Base-by-base conservation (phyloP, 2,888 invertebrate genomes). In the Coelopa pilipes region DNA sequence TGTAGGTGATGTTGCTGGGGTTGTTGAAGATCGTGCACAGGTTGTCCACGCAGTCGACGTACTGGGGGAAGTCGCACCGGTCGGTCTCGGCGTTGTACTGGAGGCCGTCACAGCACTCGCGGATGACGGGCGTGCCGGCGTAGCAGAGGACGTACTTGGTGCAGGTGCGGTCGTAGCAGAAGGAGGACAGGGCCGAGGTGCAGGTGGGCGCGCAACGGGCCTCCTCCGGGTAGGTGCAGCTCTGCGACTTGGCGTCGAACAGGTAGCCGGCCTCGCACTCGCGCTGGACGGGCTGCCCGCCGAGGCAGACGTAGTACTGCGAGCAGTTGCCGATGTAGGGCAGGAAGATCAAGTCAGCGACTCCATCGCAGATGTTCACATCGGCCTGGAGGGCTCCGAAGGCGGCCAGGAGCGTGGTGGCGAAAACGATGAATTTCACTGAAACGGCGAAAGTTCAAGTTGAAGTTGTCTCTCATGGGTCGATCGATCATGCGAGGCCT, bases 21-120 rank as follows among this genome's bases (percentile, higher is more conserved):
- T 84, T 76, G 79, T 84, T 84, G 47, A 81, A 72, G 10, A 81
- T 78, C 17, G 79, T 78, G 62, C 86, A 86, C 53, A 84, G 70
- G 74, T 86, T 82, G 19, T 82, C 81, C 49, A 80, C 81, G 73
- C 86, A 86, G 75, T 87, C 85, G 10, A 87, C 87, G 75, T 79
- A 81, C 66, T 82, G 80, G 0, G 86, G 81, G 67, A 73, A 84
- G 76, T 86, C 87, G 69, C 86, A 86, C 53, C 86, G 86, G 80
- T 83, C 82, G 2, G 83, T 86, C 15, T 76, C 73, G 7, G 78
- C 67, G 75, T 86, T 87, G 71, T 82, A 86, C 50, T 86, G 87
- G 11, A 86, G 77, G 3, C 83, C 82, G 72, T 83, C 81, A 47
- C 74, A 47, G 66, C 86, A 87, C 60, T 81, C 71, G 2, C 81